A percentile compares a stretch with the other conserved stretches of the same genome.
phyloP scores from a whole-genome alignment of 2,113 vertebrate species.

The Elephas maximus region DNA sequence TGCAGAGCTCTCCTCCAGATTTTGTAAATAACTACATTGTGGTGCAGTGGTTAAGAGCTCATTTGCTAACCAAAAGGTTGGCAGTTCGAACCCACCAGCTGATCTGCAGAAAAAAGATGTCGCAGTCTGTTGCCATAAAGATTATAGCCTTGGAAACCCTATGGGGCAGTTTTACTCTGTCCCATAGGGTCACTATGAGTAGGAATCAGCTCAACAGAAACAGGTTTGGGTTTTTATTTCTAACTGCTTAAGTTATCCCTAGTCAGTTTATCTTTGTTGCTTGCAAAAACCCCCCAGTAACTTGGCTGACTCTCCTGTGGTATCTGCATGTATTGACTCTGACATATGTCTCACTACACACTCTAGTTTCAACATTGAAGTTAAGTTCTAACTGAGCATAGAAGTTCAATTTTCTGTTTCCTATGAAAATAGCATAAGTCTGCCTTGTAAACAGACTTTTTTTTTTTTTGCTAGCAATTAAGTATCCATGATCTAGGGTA shows the following conservation, averaged over 20 bases:
- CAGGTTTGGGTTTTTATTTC: too few relatives aligned
- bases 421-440: not conserved
- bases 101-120: too few relatives aligned
- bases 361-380: not conserved
- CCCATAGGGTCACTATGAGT: too few relatives aligned
- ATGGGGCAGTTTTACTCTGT: too few relatives aligned
- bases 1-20: too few relatives aligned
- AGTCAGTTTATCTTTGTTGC: not conserved
- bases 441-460: not conserved
- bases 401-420: not conserved
- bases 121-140: too few relatives aligned
- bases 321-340: not conserved
- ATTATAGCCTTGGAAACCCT: too few relatives aligned
- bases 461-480: not conserved
- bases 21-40: too few relatives aligned
- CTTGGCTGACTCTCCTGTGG: not conserved
- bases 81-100: too few relatives aligned
- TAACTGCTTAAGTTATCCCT: not conserved
- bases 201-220: too few relatives aligned
- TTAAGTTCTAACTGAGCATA: not conserved
- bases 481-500: not conserved
- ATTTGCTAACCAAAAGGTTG: too few relatives aligned
- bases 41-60: too few relatives aligned
- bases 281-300: not conserved
- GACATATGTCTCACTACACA: not conserved